Conservation (phyloP, 2,113 vertebrate species). For the pig (Sus scrofa) region DNA sequence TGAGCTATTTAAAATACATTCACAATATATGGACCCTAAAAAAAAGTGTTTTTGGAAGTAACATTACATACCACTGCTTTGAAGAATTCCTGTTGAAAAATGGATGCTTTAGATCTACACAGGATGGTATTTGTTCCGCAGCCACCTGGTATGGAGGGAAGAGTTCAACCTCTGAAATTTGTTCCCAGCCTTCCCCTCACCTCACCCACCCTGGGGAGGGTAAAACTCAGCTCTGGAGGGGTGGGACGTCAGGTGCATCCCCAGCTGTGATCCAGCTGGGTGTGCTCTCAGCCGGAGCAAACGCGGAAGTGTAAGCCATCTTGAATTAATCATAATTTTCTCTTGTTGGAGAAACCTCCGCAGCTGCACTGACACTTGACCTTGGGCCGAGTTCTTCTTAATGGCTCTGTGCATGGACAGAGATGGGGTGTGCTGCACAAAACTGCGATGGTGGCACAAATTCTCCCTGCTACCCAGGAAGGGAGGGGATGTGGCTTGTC, state of each 20-base stretch:
- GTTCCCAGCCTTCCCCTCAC: background rate
- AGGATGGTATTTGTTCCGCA: background rate
- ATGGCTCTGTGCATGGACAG: background rate
- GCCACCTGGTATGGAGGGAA: slow-evolving; percentile 37
- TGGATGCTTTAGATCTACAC: background rate
- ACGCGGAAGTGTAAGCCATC: background rate
- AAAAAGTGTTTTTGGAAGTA: background rate
- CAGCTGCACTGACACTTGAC: slow-evolving; percentile 35
- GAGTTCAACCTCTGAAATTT: slow-evolving; percentile 37
- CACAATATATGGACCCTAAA: background rate
- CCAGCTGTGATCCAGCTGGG: slow-evolving; percentile 31
- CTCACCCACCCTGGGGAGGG: background rate
- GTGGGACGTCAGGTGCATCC: background rate
- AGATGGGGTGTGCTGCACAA: background rate
- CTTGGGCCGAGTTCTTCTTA: background rate
- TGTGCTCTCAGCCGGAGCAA: background rate
- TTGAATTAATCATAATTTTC: slow-evolving; percentile 27
- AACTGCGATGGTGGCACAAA: fast-evolving
- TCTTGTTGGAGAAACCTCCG: background rate
- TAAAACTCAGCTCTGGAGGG: too few species aligned
- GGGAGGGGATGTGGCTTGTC: background rate
- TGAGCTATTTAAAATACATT: background rate
- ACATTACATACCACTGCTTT: background rate
- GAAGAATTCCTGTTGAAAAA: slow-evolving; percentile 63
- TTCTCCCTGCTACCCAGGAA: fast-evolving